Evolutionary conservation across 1,140 invertebrate genomes (phyloP), one percentile per base, ranked within the genome.

Genomic region (Euglossa dilemma): DNA sequence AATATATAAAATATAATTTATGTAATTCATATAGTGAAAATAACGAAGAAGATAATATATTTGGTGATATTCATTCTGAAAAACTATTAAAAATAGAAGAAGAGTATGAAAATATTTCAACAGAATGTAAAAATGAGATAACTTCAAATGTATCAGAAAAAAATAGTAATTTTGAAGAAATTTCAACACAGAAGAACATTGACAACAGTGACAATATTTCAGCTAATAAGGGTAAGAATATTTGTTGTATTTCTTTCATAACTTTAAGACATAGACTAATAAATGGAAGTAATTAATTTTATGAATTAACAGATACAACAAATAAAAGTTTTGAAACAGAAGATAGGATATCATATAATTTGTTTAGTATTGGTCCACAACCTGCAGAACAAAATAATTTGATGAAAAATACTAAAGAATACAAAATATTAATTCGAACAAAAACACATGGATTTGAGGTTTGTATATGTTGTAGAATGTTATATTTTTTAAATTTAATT

Each of bases 391-490:
- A 92, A 63, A 92, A 89, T 76, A 87, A 91, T 81, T 76, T 93
- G 20, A 88, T 92, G 75, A 93, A 93, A 86, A 86, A 76, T 57
- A 77, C 87, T 45, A 91, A 90, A 70, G 90, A 93, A 81, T 92
- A 95, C 69, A 93, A 91, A 82, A 86, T 95, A 50, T 87, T 95
- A 63, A 89, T 95, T 45, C 81, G 95, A 28, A 91, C 91, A 69
- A 94, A 95, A 91, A 86, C 91, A 47, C 94, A 95, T 91, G 94
- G 89, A 7, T 86, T 88, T 77, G 91, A 94, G 90, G 94, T 95
- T 91, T 85, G 73, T 83, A 84, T 77, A 52, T 76, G 3, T 54
- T 36, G 23, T 43, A 23, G 52, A 71, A 36, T 45, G 7, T 56
- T 82, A 36, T 50, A 66, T 63, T 28, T 2, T 54, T 28, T 25